Percentiles rank a stretch among this genome's conserved stretches.
Conservation (phyloP, 92 coral and sea anemone species). For the Diadumene lineata region DNA sequence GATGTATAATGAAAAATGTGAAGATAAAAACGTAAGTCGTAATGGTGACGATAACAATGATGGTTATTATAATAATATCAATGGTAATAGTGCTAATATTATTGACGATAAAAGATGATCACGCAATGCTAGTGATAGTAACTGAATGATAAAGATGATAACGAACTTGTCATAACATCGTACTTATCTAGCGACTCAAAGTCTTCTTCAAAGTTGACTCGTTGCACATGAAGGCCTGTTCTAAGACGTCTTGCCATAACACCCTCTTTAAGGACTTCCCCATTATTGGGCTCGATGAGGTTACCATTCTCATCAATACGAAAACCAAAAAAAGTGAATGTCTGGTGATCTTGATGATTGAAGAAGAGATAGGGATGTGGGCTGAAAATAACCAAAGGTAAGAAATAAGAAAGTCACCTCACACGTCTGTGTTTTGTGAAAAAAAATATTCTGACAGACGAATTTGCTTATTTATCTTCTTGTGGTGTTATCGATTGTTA, state of each 20-base stretch:
- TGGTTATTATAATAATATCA: too few relatives aligned
- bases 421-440: background rate
- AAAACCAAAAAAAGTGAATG: constrained; percentile 86
- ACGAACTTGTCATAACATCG: too few relatives aligned
- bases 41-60: too few relatives aligned
- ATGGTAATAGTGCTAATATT: too few relatives aligned
- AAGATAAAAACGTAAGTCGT: too few relatives aligned
- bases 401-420: background rate
- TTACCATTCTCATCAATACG: constrained; percentile 57
- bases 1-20: too few relatives aligned
- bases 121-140: too few relatives aligned
- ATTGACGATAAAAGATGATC: too few relatives aligned
- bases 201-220: constrained; percentile 60
- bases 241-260: constrained; percentile 54
- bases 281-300: constrained; percentile 56
- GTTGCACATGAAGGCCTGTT: constrained; percentile 58
- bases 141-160: too few relatives aligned
- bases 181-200: constrained; percentile 56
- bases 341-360: constrained; percentile 70
- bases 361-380: constrained; percentile 87
- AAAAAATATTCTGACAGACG: background rate
- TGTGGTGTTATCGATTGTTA: background rate
- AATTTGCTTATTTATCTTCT: background rate
- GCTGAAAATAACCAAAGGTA: constrained; percentile 33
- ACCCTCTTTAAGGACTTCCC: constrained; percentile 19